These are phyloP conservation scores for Thomomys bottae DNA, from an alignment of 2,113 vertebrate species.

Conservation along the genomic window DNA sequence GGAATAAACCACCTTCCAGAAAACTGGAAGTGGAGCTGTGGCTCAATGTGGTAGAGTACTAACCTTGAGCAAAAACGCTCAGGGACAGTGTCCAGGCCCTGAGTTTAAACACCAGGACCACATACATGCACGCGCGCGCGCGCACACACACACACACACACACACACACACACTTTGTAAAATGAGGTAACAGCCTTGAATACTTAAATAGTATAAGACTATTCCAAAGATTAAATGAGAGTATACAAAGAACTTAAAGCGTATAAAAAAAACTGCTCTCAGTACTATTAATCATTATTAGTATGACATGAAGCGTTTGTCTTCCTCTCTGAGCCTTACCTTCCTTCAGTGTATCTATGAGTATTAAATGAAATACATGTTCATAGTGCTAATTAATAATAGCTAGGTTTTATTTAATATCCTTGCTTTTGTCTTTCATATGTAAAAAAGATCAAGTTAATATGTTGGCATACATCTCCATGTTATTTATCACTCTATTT, in stretches of 20 bases:
- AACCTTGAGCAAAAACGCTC: too few relatives aligned
- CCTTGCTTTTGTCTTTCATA: neutral
- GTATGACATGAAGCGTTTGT: neutral
- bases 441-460: conserved; percentile 38
- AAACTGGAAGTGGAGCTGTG: too few relatives aligned
- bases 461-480: conserved; percentile 23
- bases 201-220: conserved; percentile 32
- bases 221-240: conserved; percentile 15
- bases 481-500: conserved; percentile 14
- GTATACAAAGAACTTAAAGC: conserved; percentile 19
- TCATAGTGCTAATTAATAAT: neutral
- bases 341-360: conserved; percentile 4
- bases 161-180: too few relatives aligned
- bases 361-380: conserved; percentile 40
- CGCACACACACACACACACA: too few relatives aligned
- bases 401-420: conserved; percentile 1
- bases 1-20: too few relatives aligned
- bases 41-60: too few relatives aligned
- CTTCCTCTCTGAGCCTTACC: neutral
- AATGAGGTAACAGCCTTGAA: too few relatives aligned
- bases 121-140: too few relatives aligned
- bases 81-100: too few relatives aligned
- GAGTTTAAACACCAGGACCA: too few relatives aligned
- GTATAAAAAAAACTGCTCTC: conserved; percentile 21
- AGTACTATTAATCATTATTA: conserved; percentile 39